Evolutionary conservation across 2,888 invertebrate species (phyloP).

Genomic region (Caradrina kadenii): DNA sequence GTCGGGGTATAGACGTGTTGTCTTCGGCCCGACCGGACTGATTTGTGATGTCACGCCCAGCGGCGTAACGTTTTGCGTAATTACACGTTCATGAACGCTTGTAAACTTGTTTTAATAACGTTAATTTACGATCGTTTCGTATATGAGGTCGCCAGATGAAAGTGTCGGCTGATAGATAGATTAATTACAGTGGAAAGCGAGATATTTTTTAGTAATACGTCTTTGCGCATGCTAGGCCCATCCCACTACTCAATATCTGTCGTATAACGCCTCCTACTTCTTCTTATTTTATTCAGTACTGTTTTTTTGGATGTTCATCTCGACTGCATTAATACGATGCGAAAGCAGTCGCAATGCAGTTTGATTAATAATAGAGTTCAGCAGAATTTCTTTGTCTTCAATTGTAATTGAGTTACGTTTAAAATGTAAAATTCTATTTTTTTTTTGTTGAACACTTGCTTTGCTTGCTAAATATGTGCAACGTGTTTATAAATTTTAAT

Average conservation of each 20-base stretch:
- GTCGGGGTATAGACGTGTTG: slow-evolving; percentile 82
- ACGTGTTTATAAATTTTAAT: slow-evolving; percentile 55
- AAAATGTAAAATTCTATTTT: slow-evolving; percentile 36
- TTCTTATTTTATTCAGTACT: slow-evolving; percentile 88
- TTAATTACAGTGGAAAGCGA: slow-evolving; percentile 78
- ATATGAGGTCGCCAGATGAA: slow-evolving; percentile 84
- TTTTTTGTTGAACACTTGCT: slow-evolving; percentile 23
- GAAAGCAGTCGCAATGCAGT: slow-evolving; percentile 86
- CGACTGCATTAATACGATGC: slow-evolving; percentile 84
- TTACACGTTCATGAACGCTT: slow-evolving; percentile 85
- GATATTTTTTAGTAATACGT: slow-evolving; percentile 80
- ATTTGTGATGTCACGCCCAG: slow-evolving; percentile 91
- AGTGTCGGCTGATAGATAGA: slow-evolving; percentile 82
- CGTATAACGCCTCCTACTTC: slow-evolving; percentile 89
- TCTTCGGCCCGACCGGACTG: slow-evolving; percentile 87
- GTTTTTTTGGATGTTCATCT: slow-evolving; percentile 83
- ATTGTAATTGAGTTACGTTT: slow-evolving; percentile 52
- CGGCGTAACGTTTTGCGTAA: slow-evolving; percentile 91
- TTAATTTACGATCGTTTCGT: slow-evolving; percentile 85
- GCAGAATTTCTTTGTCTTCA: slow-evolving; percentile 56
- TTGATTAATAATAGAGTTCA: slow-evolving; percentile 85
- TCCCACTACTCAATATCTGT: slow-evolving; percentile 91
- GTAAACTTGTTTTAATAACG: slow-evolving; percentile 89
- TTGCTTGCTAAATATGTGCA: slow-evolving; percentile 43
- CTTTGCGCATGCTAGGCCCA: slow-evolving; percentile 90